Conservation (phyloP, 2,113 vertebrate species). For the Heterotilapia buettikoferi region DNA sequence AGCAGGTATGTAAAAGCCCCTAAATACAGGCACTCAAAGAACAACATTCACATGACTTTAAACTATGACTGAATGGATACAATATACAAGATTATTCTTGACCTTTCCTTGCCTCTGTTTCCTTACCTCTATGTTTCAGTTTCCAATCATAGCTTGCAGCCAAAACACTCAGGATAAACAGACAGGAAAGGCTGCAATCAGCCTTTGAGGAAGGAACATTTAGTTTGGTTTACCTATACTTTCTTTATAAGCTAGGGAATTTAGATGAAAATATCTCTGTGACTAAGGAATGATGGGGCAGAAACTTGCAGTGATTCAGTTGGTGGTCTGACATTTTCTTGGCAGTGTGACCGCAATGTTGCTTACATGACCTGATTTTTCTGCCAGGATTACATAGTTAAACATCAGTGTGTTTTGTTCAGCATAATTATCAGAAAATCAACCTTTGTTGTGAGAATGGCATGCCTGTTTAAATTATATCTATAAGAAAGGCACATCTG, state of each 20-base stretch:
- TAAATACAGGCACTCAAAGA: neutral
- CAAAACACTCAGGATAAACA: neutral
- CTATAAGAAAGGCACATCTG: neutral
- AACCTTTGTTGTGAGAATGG: neutral
- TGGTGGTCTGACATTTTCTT: constrained; percentile 16
- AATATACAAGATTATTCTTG: neutral
- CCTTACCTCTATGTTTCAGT: neutral
- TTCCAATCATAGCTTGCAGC: neutral
- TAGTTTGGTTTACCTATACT: neutral
- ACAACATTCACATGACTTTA: neutral
- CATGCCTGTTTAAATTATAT: neutral
- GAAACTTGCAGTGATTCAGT: neutral
- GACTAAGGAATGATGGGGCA: constrained; percentile 13
- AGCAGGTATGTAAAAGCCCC: constrained; percentile 59
- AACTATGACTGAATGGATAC: neutral
- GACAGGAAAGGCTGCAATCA: constrained; percentile 20
- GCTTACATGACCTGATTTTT: neutral
- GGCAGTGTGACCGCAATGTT: neutral
- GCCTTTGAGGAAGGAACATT: neutral
- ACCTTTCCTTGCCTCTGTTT: neutral
- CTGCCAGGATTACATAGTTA: neutral
- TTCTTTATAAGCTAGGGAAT: neutral
- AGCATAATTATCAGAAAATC: neutral
- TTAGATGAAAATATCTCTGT: neutral
- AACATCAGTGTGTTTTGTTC: neutral